Base-by-base conservation (phyloP, 2,888 invertebrate genomes). In the Spilosoma lubricipeda region DNA sequence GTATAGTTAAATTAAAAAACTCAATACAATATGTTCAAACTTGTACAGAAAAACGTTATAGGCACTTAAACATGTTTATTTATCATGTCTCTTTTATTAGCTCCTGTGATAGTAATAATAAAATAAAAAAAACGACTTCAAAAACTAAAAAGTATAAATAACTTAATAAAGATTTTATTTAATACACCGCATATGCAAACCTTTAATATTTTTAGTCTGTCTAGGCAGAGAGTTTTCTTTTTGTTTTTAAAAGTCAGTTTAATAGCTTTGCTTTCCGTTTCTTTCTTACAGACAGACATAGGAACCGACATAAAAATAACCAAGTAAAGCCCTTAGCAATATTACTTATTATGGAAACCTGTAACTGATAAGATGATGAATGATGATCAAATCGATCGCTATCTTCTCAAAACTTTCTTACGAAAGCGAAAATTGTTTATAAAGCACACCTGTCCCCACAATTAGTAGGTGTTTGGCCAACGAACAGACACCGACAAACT, bases 401-500 rank as follows among this genome's bases (percentile, higher is more conserved):
- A 8, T 52, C n/a, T 23, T 23, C 18, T 20, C 45, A 45, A 70
- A 52, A 33, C 8, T 72, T 56, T 36, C 39, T 67, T 27, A 36
- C 30, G 27, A 59, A 70, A 66, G 66, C 71, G 71, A 71, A 70
- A 71, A 48, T 71, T 63, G n/a, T 69, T 52, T 67, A 56, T 69
- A 76, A 70, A 36, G 71, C 68, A 72, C 91, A 91, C 91, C 91
- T 93, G 92, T 86, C 88, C 87, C 87, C 85, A 84, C 77, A 84
- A 92, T 91, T 92, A 90, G 90, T 85, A 90, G 87, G 87, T 89
- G 87, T 90, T 90, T 87, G 87, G 85, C 86, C 87, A 86, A 88
- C 85, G 84, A 86, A 90, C 91, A 90, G 90, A 91, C 89, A 89
- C 86, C 48, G 86, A 90, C 93, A 91, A 93, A 93, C 93, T 90